Conservation (phyloP, 2,888 invertebrate species). For the Bugulina stolonifera region DNA sequence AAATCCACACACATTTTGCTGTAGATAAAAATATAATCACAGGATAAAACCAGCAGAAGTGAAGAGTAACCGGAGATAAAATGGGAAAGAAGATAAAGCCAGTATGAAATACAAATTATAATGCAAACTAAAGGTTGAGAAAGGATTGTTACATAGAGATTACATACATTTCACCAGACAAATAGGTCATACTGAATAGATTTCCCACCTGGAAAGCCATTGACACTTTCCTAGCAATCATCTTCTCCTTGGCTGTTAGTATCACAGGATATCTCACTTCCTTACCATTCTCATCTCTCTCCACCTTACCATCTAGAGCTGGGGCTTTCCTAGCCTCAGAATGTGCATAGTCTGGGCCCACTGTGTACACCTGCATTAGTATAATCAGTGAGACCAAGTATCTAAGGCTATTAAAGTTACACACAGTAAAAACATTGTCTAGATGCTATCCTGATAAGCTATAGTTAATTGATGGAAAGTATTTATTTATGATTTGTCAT, state of each 20-base stretch:
- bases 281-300: slow-evolving; percentile 88
- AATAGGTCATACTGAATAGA: not conserved
- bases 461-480: no score
- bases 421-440: no score
- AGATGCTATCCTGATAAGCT: no score
- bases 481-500: no score
- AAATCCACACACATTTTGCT: slow-evolving; percentile 97
- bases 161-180: not conserved
- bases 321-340: slow-evolving; percentile 98
- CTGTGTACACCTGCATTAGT: slow-evolving; percentile 79
- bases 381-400: no score
- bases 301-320: slow-evolving; percentile 95
- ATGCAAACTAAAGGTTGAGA: no score
- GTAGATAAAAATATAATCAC: no score
- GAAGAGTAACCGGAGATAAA: slow-evolving; percentile 6
- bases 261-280: slow-evolving; percentile 99
- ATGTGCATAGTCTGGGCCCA: slow-evolving; percentile 98
- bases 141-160: no score
- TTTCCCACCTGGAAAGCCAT: slow-evolving; percentile 55
- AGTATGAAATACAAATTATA: slow-evolving; percentile 5
- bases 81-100: no score
- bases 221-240: slow-evolving; percentile 95
- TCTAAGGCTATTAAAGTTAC: no score
- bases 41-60: slow-evolving; percentile 26
- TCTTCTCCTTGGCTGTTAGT: slow-evolving; percentile 90